Conservation (phyloP, 2,797 vertebrate species). For the Holocentrus rufus region DNA sequence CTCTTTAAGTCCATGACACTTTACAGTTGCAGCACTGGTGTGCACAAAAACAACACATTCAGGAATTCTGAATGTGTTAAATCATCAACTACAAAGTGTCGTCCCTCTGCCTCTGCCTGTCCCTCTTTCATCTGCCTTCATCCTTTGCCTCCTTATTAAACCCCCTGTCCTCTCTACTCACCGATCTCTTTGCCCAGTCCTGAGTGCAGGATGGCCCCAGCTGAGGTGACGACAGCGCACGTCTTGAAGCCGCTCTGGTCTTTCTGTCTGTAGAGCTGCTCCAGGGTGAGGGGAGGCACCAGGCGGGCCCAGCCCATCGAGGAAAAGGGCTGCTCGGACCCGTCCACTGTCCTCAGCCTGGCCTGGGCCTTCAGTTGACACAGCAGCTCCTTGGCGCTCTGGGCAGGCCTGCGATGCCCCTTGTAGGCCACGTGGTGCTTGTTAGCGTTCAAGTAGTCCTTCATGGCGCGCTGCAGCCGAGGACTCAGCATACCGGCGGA, state of each 20-base stretch:
- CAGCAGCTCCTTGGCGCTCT: conserved; percentile 84
- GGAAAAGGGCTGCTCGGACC: conserved; percentile 91
- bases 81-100: not conserved
- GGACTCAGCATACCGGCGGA: conserved; percentile 91
- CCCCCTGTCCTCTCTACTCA: conserved; percentile 77
- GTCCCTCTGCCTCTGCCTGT: not conserved
- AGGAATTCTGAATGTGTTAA: not conserved
- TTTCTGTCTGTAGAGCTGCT: conserved; percentile 78
- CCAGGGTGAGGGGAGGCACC: conserved; percentile 85
- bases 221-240: conserved; percentile 96
- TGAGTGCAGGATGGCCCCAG: conserved; percentile 95
- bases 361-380: conserved; percentile 88
- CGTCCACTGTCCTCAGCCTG: conserved; percentile 89
- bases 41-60: not conserved
- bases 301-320: conserved; percentile 89
- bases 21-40: not conserved
- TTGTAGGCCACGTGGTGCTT: conserved; percentile 91
- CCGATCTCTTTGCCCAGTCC: conserved; percentile 96
- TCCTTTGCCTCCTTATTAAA: too few relatives aligned
- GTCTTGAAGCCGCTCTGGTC: conserved; percentile 77
- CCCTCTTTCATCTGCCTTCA: not conserved
- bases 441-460: conserved; percentile 91
- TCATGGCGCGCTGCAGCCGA: conserved; percentile 93
- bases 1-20: too few relatives aligned
- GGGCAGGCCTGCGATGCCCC: conserved; percentile 75